Conservation (phyloP, 2,113 vertebrate genomes). For the Brachyistius frenatus region DNA sequence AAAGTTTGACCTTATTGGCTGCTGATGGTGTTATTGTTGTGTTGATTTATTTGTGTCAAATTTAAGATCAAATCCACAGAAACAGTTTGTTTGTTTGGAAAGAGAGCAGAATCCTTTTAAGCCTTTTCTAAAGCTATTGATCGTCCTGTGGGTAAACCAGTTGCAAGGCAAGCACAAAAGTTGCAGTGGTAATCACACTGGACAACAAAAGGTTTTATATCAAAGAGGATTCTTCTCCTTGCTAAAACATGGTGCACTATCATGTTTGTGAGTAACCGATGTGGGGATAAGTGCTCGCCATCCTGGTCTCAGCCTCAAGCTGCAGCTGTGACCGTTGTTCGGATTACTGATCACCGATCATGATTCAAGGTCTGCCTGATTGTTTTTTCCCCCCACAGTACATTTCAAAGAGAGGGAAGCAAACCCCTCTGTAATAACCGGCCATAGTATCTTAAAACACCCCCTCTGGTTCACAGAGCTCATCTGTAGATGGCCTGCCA, state of each 20-base stretch:
- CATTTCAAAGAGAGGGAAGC: neutral
- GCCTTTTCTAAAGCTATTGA: neutral
- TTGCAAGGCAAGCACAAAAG: neutral
- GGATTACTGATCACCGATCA: neutral
- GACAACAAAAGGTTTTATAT: conserved; percentile 4
- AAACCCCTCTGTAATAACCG: too few relatives aligned
- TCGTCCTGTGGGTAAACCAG: neutral
- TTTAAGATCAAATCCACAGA: neutral
- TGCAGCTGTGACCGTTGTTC: neutral
- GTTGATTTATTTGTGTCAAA: neutral
- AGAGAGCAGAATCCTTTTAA: neutral
- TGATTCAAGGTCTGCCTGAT: neutral
- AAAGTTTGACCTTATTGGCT: neutral
- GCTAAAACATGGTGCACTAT: neutral
- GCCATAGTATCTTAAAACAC: too few relatives aligned
- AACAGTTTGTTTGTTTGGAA: neutral
- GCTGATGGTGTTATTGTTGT: neutral
- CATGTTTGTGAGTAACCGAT: neutral
- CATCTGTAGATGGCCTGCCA: conserved; percentile 19
- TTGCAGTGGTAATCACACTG: neutral
- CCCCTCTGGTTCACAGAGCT: conserved; percentile 4
- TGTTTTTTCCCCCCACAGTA: neutral
- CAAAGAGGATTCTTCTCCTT: neutral
- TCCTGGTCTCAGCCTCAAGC: neutral
- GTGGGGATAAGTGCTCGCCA: neutral